These are phyloP conservation scores for Drosophila littoralis DNA, from an alignment of 1,140 invertebrate genomes.

Conservation along the genomic window DNA sequence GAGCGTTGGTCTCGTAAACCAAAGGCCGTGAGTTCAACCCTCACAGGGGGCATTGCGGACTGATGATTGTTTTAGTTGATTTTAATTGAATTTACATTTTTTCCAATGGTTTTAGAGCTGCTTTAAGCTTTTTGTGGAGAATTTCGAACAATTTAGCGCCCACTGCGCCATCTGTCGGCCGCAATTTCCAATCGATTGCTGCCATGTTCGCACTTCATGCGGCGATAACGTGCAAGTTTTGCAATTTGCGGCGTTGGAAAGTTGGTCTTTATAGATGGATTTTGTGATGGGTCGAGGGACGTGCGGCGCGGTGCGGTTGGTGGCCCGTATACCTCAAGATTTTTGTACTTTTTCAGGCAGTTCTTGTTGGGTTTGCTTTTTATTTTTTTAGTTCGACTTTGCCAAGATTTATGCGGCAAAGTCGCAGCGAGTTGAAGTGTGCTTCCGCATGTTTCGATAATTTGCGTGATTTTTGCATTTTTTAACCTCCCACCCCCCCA, in stretches of 20 bases:
- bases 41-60: conserved; percentile 84
- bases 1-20: conserved; percentile 97
- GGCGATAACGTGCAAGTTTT: conserved; percentile 79
- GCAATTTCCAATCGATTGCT: conserved; percentile 79
- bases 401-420: conserved; percentile 77
- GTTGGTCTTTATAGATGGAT: conserved; percentile 64
- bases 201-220: conserved; percentile 78
- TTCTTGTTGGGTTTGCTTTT: conserved; percentile 33
- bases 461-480: conserved; percentile 82
- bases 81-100: conserved; percentile 25
- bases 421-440: conserved; percentile 70
- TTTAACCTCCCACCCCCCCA: conserved; percentile 37
- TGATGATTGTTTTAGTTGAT: conserved; percentile 9
- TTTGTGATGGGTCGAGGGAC: background rate
- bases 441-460: conserved; percentile 80
- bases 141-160: conserved; percentile 26
- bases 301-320: background rate
- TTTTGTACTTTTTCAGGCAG: conserved; percentile 70
- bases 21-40: conserved; percentile 96
- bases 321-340: conserved; percentile 65
- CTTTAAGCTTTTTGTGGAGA: conserved; percentile 25
- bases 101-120: background rate
- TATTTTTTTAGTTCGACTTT: conserved; percentile 55
- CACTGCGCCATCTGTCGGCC: conserved; percentile 57
- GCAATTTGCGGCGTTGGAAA: conserved; percentile 80